Evolutionary conservation across 2,113 vertebrate species (phyloP).

Genomic region (Lagopus muta): DNA sequence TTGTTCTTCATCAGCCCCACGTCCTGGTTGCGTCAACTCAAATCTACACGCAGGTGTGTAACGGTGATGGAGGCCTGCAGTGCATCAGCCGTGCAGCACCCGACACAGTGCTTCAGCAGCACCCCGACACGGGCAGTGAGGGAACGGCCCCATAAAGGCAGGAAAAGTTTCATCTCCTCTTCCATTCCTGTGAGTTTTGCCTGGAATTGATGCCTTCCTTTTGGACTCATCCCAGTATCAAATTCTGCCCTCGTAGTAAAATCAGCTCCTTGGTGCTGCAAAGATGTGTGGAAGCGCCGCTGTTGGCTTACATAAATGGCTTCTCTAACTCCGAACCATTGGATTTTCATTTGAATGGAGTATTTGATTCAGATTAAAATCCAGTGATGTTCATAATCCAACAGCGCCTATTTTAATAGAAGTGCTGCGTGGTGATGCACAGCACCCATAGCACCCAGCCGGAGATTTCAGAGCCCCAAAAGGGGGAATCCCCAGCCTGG

Average conservation of each 20-base stretch:
- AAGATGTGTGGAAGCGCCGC: neutral
- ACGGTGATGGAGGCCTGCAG: too few species aligned
- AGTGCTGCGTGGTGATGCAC: fast-evolving
- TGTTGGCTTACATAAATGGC: neutral
- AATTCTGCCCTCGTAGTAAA: neutral
- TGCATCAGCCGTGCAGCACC: too few species aligned
- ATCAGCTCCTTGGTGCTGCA: neutral
- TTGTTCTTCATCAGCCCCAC: neutral
- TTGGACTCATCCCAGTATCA: neutral
- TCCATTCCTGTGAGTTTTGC: neutral
- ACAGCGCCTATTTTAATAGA: neutral
- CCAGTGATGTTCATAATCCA: neutral
- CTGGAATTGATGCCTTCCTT: neutral
- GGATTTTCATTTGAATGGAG: neutral
- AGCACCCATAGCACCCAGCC: neutral
- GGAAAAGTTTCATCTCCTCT: neutral
- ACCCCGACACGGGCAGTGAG: too few species aligned
- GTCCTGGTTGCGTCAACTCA: neutral
- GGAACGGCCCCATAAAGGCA: too few species aligned
- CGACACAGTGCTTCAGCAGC: too few species aligned
- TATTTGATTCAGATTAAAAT: neutral
- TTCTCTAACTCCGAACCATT: neutral
- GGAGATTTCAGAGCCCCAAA: neutral
- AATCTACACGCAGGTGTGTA: too few species aligned
- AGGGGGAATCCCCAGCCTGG: too few species aligned